A percentile compares a stretch with the other conserved stretches of the same genome.
Evolutionary conservation across 2,888 invertebrate species (phyloP).

Genomic region (Bombyx huttoni): DNA sequence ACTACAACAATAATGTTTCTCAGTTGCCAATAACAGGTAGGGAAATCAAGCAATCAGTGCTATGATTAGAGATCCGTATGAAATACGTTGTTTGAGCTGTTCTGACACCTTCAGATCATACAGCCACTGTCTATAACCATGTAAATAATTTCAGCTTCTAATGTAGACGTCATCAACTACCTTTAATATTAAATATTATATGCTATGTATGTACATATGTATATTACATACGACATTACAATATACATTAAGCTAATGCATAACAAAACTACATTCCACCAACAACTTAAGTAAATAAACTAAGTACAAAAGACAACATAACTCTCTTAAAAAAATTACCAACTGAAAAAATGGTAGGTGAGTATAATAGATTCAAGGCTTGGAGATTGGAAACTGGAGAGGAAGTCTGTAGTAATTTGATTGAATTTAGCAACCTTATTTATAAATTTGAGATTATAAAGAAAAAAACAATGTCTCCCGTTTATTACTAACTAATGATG

Average conservation of each 20-base stretch:
- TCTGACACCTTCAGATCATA: no score
- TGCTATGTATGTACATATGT: constrained; percentile 5
- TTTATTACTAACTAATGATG: no score
- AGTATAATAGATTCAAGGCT: no score
- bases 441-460: not conserved
- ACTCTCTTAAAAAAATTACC: not conserved
- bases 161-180: constrained; percentile 3
- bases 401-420: not conserved
- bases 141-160: not conserved
- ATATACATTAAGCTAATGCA: constrained; percentile 15
- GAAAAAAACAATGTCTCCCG: not conserved
- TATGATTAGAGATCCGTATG: no score
- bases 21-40: no score
- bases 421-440: not conserved
- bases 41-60: no score
- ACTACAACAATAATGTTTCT: no score
- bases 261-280: constrained; percentile 35
- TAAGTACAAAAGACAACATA: constrained; percentile 41
- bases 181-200: constrained; percentile 6
- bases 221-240: constrained; percentile 3
- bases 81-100: no score
- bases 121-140: no score
- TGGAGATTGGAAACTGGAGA: not conserved
- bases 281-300: constrained; percentile 39
- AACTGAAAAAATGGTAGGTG: not conserved